Conservation (phyloP, 2,113 vertebrate genomes). For the Pluvialis apricaria region DNA sequence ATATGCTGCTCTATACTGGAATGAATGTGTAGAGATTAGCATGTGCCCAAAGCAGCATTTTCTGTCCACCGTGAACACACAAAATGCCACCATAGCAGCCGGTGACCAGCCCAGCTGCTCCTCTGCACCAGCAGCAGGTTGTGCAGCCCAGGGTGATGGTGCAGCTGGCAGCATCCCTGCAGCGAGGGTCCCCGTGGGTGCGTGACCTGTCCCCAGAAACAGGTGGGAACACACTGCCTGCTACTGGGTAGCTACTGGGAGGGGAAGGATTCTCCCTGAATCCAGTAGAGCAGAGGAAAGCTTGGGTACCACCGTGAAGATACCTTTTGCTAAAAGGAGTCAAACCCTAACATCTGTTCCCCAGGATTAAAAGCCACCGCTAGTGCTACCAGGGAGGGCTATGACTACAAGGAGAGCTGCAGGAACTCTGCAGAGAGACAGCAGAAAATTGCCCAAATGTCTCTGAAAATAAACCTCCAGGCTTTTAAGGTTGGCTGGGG, state of each 20-base stretch:
- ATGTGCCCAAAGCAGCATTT: neutral
- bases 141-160: accelerated
- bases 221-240: neutral
- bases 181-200: accelerated
- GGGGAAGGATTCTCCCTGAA: neutral
- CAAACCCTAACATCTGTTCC: neutral
- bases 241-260: neutral
- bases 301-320: accelerated
- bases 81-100: accelerated
- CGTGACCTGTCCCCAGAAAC: too few relatives aligned
- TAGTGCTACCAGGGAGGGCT: neutral
- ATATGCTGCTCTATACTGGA: neutral
- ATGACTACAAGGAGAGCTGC: neutral
- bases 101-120: accelerated
- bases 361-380: neutral
- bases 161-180: accelerated
- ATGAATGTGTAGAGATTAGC: neutral
- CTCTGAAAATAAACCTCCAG: neutral
- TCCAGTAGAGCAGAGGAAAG: neutral
- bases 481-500: neutral
- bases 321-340: neutral
- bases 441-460: neutral
- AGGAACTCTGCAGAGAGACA: neutral
- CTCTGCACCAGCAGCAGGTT: neutral
- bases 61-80: neutral